Base-by-base conservation (phyloP, 2,888 invertebrate species). In the Onthophagus sagittarius region DNA sequence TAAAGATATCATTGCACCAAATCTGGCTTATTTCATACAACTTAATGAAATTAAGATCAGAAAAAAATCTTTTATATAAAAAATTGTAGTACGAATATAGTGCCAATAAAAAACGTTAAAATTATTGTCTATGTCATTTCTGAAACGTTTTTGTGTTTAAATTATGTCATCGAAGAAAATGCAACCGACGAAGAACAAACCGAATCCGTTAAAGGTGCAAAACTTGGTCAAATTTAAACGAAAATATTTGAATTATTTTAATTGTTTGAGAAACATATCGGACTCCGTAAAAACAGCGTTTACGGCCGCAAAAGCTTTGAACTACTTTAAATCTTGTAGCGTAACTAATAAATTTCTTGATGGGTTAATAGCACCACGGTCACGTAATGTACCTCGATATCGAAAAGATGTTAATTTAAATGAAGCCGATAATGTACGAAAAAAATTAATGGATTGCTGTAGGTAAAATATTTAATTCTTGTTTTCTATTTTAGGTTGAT, bases 11-110 rank as follows among this genome's bases (percentile, higher is more conserved):
- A 53, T 53, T 9, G 7, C 39, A 9, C 39, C 39, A 53, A 33
- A 15, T 65, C 65, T 65, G 65, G 23, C 65, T 23, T n/a, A 65
- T 65, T 65, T 65, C 65, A 65, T 65, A n/a, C 15, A 31, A 23
- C 1, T 65, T 65, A 32, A n/a, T 65, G 65, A 65, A 65, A 65
- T 65, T 13, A 6, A n/a, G 15, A 32, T 65, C 32, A 65, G 65
- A 5, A 65, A 65, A 32, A 31, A 32, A 14, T n/a, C 15, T 65
- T 31, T 65, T 65, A 15, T 65, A 15, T 65, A 65, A 65, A 65
- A n/a, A 6, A 15, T 65, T 65, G 32, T 65, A 31, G 32, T 65
- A 32, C 14, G 23, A 31, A 65, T 65, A 15, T 65, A 53, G 39
- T 53, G 39, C 39, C 39, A 53, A 53, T 53, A 9, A 53, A 53